Evolutionary conservation across 1,140 invertebrate genomes (phyloP), one percentile per base, ranked within the genome.

Genomic region (Laodelphax striatellus): DNA sequence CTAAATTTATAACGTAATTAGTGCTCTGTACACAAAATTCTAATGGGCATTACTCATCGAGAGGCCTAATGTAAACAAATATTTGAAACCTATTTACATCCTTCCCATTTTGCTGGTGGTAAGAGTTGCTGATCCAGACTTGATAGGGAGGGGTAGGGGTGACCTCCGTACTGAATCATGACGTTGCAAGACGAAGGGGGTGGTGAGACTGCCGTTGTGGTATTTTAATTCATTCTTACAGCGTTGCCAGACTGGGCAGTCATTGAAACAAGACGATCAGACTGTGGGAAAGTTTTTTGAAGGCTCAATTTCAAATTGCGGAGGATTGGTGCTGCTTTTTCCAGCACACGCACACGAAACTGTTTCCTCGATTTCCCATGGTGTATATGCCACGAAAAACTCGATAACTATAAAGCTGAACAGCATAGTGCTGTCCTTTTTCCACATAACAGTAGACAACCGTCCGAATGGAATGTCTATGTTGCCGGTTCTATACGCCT

Each of bases 161-260:
- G 46, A 52, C 17, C 17, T 21, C 17, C 17, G 46, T 19, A 53
- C 22, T 22, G 31, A 22, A 21, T 31, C 22, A n/a, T 17, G 22
- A 53, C 16, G 31, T 22, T 31, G 11, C 17, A 24, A 9, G 21
- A 24, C 31, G 38, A 31, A 44, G 50, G 14, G 34, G 50, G 31
- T 24, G 8, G 46, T 31, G 38, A 60, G 52, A 52, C 54, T 19
- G 58, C 31, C 34, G 34, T 38, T 38, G 34, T 53, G 58, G 52
- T 54, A 54, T 60, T 60, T 53, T 60, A 53, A 60, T 60, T 60
- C 58, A 60, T 41, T 41, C 31, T 19, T 16, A 28, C 58, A 60
- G 28, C 38, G 58, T 60, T 60, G 58, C 58, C 58, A 60, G 16
- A 60, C 34, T 60, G 28, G 19, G 13, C 13, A n/a, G 44, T 52